phyloP scores from a whole-genome alignment of 2,888 invertebrate genomes.

The Diarsia brunnea region DNA sequence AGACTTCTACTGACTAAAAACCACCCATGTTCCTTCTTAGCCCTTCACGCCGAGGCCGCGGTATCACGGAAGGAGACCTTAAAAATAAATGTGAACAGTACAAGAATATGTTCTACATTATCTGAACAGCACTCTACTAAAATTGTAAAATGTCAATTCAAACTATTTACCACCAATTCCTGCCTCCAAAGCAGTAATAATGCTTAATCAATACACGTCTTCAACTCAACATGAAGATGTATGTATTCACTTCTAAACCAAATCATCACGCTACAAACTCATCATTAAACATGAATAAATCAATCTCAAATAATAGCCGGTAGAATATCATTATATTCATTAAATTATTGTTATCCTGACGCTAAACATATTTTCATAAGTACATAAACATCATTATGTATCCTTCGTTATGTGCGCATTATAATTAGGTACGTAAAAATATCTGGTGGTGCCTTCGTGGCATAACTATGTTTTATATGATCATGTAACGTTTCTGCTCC shows the following conservation, averaged over 20 bases:
- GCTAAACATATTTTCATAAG: background rate
- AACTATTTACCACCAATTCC: background rate
- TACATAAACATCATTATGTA: conserved; percentile 1
- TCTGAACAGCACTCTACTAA: background rate
- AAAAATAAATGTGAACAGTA: background rate
- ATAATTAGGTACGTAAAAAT: conserved; percentile 8
- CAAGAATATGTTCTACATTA: no score
- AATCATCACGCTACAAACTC: conserved; percentile 19
- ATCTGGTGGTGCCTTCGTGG: no score
- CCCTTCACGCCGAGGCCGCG: no score
- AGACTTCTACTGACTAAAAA: no score
- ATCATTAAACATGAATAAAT: conserved; percentile 36
- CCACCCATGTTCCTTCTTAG: no score
- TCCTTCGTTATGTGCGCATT: conserved; percentile 9
- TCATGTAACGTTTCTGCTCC: background rate
- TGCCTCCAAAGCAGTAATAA: background rate
- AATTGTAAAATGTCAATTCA: background rate
- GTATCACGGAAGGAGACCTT: no score
- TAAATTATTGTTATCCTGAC: conserved; percentile 39
- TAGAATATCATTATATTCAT: conserved; percentile 37
- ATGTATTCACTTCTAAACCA: background rate
- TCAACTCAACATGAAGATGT: background rate
- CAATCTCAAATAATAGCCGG: conserved; percentile 33
- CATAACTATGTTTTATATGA: background rate
- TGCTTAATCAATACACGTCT: background rate